A percentile compares a stretch with the other conserved stretches of the same genome.
Evolutionary conservation across 2,113 vertebrate genomes (phyloP).

Genomic region (Corapipo altera): DNA sequence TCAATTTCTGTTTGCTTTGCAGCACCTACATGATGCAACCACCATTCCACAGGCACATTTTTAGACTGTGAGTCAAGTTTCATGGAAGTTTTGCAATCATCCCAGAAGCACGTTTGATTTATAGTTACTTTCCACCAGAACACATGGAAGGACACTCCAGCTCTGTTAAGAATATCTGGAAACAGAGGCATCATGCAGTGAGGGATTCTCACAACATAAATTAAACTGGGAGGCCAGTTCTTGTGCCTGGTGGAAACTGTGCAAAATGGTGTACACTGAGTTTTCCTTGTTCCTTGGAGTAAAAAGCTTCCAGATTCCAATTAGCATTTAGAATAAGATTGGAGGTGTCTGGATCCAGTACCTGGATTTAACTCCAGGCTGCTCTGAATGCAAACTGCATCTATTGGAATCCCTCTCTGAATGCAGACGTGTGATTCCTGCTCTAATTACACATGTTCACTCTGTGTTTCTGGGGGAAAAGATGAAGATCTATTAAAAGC

Average conservation of each 20-base stretch:
- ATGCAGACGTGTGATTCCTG: neutral
- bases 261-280: neutral
- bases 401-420: neutral
- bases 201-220: neutral
- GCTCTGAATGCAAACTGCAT: neutral
- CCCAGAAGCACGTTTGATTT: slow-evolving; percentile 35
- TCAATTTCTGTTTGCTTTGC: neutral
- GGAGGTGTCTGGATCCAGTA: neutral
- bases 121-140: neutral
- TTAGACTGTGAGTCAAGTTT: slow-evolving; percentile 73
- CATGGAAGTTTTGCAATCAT: slow-evolving; percentile 16
- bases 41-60: slow-evolving; percentile 54
- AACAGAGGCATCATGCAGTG: neutral
- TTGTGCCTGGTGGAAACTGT: neutral
- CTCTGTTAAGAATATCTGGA: neutral
- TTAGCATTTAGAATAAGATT: neutral
- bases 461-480: neutral
- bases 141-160: neutral
- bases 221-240: neutral
- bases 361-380: neutral
- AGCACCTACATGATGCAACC: slow-evolving; percentile 39
- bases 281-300: neutral
- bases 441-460: neutral
- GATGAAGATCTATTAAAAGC: neutral
- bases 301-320: neutral